phyloP scores from a whole-genome alignment of 30 jellyfish, hydroid and myxozoan species.

The Chrysaora quinquecirrha region DNA sequence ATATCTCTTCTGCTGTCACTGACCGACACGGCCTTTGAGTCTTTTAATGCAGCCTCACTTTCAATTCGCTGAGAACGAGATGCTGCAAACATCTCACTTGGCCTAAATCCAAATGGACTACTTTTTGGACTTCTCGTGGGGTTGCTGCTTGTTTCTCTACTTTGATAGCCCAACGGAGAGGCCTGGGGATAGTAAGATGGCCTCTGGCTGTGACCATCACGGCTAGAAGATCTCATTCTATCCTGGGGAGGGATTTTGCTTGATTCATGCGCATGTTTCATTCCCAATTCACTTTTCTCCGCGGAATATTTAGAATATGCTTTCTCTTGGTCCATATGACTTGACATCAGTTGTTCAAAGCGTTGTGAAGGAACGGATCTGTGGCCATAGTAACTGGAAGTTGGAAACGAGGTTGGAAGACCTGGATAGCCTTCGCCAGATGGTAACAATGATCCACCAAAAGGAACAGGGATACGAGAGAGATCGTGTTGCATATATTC shows the following conservation, averaged over 20 bases:
- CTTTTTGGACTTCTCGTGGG: constrained; percentile 47
- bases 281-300: constrained; percentile 31
- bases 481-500: constrained; percentile 61
- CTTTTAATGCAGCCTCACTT: constrained; percentile 31
- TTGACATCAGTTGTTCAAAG: constrained; percentile 42
- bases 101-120: constrained; percentile 54
- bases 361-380: constrained; percentile 61
- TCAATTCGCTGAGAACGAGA: constrained; percentile 57
- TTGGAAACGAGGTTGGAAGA: constrained; percentile 38
- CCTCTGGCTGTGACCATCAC: constrained; percentile 67
- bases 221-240: constrained; percentile 62
- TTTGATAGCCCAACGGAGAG: constrained; percentile 63
- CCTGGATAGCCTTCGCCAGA: constrained; percentile 62
- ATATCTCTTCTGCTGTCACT: constrained; percentile 54
- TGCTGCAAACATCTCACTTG: constrained; percentile 47
- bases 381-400: constrained; percentile 58
- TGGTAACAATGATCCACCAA: constrained; percentile 32
- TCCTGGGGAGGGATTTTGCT: constrained; percentile 58
- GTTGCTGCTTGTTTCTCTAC: constrained; percentile 35
- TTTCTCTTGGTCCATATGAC: constrained; percentile 49
- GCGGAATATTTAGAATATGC: constrained; percentile 41
- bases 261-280: constrained; percentile 44
- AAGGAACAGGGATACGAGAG: constrained; percentile 43
- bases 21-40: constrained; percentile 39
- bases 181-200: constrained; percentile 67